These are phyloP conservation scores for Pycnonotus jocosus DNA, from an alignment of 2,113 vertebrate genomes.

Conservation along the genomic window DNA sequence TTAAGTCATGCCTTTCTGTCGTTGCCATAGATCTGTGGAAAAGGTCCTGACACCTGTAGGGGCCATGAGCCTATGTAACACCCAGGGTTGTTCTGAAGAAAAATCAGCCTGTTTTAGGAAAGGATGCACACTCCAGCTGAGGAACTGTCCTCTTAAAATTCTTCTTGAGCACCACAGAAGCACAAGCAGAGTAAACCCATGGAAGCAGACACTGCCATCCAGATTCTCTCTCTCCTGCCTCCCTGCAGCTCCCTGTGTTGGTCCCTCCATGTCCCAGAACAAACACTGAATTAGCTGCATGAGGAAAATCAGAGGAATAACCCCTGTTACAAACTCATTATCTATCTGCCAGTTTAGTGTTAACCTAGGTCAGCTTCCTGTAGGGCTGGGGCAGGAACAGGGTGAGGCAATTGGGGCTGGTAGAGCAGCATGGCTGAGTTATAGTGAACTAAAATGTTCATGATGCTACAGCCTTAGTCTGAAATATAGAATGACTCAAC, in stretches of 20 bases:
- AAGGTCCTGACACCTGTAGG: background rate
- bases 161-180: background rate
- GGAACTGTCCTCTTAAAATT: background rate
- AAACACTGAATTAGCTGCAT: background rate
- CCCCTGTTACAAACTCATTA: background rate
- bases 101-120: background rate
- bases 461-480: background rate
- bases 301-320: background rate
- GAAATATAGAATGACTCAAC: background rate
- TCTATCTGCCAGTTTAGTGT: background rate
- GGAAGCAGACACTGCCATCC: background rate
- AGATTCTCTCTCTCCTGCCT: background rate
- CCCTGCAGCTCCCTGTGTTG: background rate
- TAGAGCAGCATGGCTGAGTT: background rate
- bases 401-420: fast-evolving
- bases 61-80: background rate
- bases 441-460: background rate
- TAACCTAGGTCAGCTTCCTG: background rate
- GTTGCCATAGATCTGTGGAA: background rate
- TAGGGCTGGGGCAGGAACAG: background rate
- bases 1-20: background rate
- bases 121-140: background rate
- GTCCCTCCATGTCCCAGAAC: background rate
- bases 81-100: background rate
- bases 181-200: background rate